phyloP scores from a whole-genome alignment of 2,888 invertebrate species.

The Stegana nigrithorax region DNA sequence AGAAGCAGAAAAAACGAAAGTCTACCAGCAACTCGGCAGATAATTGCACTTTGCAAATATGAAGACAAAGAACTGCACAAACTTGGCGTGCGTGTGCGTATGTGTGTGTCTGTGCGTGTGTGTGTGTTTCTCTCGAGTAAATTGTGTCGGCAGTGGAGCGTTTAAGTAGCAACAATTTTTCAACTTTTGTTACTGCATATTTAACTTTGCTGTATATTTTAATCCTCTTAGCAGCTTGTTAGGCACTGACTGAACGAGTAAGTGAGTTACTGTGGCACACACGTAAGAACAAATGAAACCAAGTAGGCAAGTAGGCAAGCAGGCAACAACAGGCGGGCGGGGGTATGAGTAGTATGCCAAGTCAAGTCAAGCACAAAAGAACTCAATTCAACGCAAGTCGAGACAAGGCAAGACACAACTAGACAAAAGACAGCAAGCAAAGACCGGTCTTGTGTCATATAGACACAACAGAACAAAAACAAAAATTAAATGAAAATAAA shows the following conservation, averaged over 20 bases:
- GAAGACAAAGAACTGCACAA: background rate
- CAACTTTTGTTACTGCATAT: no score
- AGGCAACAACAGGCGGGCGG: background rate
- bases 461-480: no score
- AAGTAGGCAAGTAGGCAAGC: no score
- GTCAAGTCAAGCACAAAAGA: background rate
- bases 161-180: constrained; percentile 4
- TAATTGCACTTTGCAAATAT: background rate
- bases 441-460: background rate
- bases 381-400: background rate
- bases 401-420: background rate
- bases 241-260: background rate
- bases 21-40: no score
- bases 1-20: background rate
- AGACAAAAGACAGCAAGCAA: background rate
- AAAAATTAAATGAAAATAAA: background rate
- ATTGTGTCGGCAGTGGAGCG: background rate
- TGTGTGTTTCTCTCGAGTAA: no score
- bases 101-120: background rate
- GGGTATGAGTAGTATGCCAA: background rate
- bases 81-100: background rate
- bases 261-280: background rate
- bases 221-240: constrained; percentile 4
- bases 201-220: no score
- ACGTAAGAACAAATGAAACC: no score